Evolutionary conservation across 1,140 invertebrate species (phyloP).

Genomic region (Chymomyza costata): DNA sequence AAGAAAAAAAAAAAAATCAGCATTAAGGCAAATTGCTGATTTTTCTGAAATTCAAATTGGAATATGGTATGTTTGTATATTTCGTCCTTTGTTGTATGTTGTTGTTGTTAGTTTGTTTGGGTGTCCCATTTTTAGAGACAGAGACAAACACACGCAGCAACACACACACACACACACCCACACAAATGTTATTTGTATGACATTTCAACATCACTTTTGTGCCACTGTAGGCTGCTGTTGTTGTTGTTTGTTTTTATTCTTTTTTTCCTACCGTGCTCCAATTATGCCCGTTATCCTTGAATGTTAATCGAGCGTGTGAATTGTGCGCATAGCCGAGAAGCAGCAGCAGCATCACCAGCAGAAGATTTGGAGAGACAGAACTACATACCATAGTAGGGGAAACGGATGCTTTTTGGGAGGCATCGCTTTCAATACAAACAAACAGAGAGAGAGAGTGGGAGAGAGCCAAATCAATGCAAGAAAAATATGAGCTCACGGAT

Average conservation of each 20-base stretch:
- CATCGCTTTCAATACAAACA: too few relatives aligned
- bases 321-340: slow-evolving; percentile 36
- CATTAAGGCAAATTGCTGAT: slow-evolving; percentile 20
- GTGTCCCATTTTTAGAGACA: slow-evolving; percentile 4
- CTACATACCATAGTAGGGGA: too few relatives aligned
- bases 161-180: slow-evolving; percentile 7
- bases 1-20: slow-evolving; percentile 21
- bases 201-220: slow-evolving; percentile 2
- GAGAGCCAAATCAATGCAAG: too few relatives aligned
- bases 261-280: slow-evolving; percentile 21
- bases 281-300: slow-evolving; percentile 34
- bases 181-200: slow-evolving; percentile 17
- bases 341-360: too few relatives aligned
- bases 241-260: slow-evolving; percentile 11
- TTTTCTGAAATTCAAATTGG: slow-evolving; percentile 16
- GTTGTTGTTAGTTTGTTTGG: background rate
- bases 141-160: slow-evolving; percentile 10
- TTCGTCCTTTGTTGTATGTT: slow-evolving; percentile 5
- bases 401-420: too few relatives aligned
- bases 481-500: too few relatives aligned
- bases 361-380: too few relatives aligned
- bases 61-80: too few relatives aligned
- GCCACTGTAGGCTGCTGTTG: too few relatives aligned
- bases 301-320: slow-evolving; percentile 60
- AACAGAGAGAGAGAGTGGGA: too few relatives aligned